Percentiles rank a stretch among this genome's conserved stretches.
Evolutionary conservation across 1,140 invertebrate species (phyloP).

Genomic region (Halictus rubicundus): DNA sequence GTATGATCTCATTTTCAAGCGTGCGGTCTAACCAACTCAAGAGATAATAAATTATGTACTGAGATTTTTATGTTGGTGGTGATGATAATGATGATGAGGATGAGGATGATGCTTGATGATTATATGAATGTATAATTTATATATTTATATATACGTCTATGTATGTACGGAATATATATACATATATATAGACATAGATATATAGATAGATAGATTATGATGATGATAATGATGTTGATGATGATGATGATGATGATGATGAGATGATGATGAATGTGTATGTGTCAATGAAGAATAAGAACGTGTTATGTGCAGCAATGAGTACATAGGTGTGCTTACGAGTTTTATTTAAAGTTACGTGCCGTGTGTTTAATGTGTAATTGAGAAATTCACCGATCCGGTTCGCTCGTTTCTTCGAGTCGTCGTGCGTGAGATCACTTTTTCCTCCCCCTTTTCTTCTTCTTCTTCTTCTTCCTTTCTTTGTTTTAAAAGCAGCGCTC

Average conservation of each 20-base stretch:
- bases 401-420: background rate
- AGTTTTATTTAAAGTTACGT: conserved; percentile 44
- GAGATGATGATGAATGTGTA: conserved; percentile 40
- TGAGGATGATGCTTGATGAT: no score
- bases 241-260: conserved; percentile 34
- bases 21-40: conserved; percentile 34
- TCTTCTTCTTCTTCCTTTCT: no score
- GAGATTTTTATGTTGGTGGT: background rate
- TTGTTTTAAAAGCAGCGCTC: no score
- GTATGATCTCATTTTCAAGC: conserved; percentile 53
- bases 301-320: conserved; percentile 31
- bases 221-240: conserved; percentile 8
- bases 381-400: conserved; percentile 6
- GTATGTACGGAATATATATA: background rate
- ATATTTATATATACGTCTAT: background rate
- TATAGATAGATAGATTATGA: background rate
- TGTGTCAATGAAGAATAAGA: conserved; percentile 19
- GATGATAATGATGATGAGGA: conserved; percentile 17
- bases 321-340: conserved; percentile 46
- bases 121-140: no score
- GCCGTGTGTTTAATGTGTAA: conserved; percentile 44
- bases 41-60: conserved; percentile 23
- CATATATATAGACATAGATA: conserved; percentile 2
- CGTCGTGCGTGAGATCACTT: background rate
- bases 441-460: background rate